phyloP scores from a whole-genome alignment of 2,797 vertebrate species.

The Leucoraja ocellata region DNA sequence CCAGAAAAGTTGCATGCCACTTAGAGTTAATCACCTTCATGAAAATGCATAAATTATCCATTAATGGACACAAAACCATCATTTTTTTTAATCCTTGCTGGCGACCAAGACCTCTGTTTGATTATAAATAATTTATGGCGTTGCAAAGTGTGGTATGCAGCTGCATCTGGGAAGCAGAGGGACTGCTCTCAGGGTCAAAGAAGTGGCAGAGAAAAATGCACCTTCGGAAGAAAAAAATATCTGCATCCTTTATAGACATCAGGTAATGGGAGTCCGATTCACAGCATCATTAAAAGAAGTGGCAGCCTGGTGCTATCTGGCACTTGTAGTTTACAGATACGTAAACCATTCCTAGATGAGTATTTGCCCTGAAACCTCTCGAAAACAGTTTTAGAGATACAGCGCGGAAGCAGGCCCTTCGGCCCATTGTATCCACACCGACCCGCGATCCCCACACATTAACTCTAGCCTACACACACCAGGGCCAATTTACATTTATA shows the following conservation, averaged over 20 bases:
- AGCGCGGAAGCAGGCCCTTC: too few species aligned
- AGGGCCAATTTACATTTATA: too few species aligned
- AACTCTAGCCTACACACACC: too few species aligned
- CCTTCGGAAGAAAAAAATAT: slow-evolving; percentile 55
- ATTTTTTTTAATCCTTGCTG: neutral
- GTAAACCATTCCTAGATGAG: neutral
- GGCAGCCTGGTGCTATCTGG: neutral
- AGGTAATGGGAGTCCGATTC: slow-evolving; percentile 50
- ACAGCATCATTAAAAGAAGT: slow-evolving; percentile 7
- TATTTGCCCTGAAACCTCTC: slow-evolving; percentile 3
- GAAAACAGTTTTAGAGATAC: neutral
- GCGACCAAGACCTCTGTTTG: slow-evolving; percentile 52
- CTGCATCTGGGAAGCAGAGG: slow-evolving; percentile 44
- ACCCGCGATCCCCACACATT: too few species aligned
- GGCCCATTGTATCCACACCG: too few species aligned
- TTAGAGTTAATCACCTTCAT: slow-evolving; percentile 19
- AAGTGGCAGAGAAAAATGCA: slow-evolving; percentile 65
- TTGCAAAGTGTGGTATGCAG: slow-evolving; percentile 43
- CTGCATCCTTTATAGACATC: slow-evolving; percentile 52
- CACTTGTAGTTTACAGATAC: neutral
- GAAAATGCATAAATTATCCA: slow-evolving; percentile 33
- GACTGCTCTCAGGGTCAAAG: slow-evolving; percentile 56
- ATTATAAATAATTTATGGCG: slow-evolving; percentile 63
- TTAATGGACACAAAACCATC: slow-evolving; percentile 17
- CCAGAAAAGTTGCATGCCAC: slow-evolving; percentile 19